phyloP scores from a whole-genome alignment of 2,797 vertebrate genomes.

The Pelobates cultripes region DNA sequence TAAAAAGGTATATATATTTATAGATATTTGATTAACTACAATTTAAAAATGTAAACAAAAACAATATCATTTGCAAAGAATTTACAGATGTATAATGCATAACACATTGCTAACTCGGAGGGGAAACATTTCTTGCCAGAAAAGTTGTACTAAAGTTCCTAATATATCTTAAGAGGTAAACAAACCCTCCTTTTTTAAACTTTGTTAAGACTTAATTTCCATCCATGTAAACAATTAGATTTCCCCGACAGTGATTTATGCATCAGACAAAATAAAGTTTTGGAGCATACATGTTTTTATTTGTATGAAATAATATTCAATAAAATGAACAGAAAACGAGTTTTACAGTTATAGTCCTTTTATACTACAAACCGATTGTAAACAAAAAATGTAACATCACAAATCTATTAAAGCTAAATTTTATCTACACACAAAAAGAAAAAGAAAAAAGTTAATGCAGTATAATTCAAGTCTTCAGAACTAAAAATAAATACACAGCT shows the following conservation, averaged over 20 bases:
- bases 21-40: conserved; percentile 66
- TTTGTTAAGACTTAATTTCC: conserved; percentile 79
- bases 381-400: conserved; percentile 84
- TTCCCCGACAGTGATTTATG: conserved; percentile 89
- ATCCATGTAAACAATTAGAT: conserved; percentile 80
- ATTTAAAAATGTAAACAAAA: conserved; percentile 76
- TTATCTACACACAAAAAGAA: conserved; percentile 89
- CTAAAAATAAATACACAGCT: conserved; percentile 74
- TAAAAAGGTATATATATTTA: conserved; percentile 69
- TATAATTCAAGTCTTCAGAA: conserved; percentile 90
- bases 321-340: conserved; percentile 84
- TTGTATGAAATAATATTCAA: conserved; percentile 86
- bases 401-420: conserved; percentile 89
- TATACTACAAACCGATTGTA: conserved; percentile 96
- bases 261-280: conserved; percentile 89
- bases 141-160: conserved; percentile 84
- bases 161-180: conserved; percentile 81
- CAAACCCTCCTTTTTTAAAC: conserved; percentile 77
- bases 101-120: conserved; percentile 93
- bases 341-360: conserved; percentile 85
- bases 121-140: conserved; percentile 89
- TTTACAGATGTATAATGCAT: conserved; percentile 92
- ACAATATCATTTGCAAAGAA: conserved; percentile 85
- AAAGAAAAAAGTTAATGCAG: conserved; percentile 86
- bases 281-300: conserved; percentile 91